Evolutionary conservation across 2,113 vertebrate genomes (phyloP), one percentile per base, ranked within the genome.

Genomic region (Lamprotornis superbus): DNA sequence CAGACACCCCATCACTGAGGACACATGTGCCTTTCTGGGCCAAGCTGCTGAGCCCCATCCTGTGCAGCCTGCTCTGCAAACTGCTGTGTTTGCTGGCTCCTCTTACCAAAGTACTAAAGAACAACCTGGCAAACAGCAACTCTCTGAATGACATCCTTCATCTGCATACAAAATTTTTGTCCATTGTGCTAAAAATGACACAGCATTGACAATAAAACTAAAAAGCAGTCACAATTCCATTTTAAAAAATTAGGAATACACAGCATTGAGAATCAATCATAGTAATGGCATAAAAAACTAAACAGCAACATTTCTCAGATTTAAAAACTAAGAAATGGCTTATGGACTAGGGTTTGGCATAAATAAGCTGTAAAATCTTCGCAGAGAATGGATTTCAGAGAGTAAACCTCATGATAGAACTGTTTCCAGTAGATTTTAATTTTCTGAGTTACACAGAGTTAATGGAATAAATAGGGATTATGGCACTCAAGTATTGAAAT

Each of bases 1-100:
- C 37, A 52, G 42, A 10, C 59, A 21, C 24, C 22, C 15, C 4
- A 3, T 42, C 40, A 44, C 87, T 74, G 64, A 68, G 86, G 46
- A 55, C 11, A 44, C 1, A 0, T 1, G 17, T 31, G 49, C 23
- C 59, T 35, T 69, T 42, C 44, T n/a, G 27, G 52, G 52, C 37
- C 47, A 46, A 68, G n/a, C 4, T 87, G 42, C 47, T 67, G 47
- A 42, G 12, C 24, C 9, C 31, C 2, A 2, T 33, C 56, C 50
- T 44, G n/a, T 22, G 18, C 42, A 39, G 21, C 31, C 31, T 63
- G 30, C 55, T 67, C 47, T 57, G 28, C 37, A 53, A 57, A 67
- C 11, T 57, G 25, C 57, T 0, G 0, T 1, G 0, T 61, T 18
- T 67, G 18, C 30, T 64, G 53, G 35, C 15, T 31, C 24, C 35